These are phyloP conservation scores for Chionomys nivalis DNA, from an alignment of 2,113 vertebrate species.

Conservation along the genomic window DNA sequence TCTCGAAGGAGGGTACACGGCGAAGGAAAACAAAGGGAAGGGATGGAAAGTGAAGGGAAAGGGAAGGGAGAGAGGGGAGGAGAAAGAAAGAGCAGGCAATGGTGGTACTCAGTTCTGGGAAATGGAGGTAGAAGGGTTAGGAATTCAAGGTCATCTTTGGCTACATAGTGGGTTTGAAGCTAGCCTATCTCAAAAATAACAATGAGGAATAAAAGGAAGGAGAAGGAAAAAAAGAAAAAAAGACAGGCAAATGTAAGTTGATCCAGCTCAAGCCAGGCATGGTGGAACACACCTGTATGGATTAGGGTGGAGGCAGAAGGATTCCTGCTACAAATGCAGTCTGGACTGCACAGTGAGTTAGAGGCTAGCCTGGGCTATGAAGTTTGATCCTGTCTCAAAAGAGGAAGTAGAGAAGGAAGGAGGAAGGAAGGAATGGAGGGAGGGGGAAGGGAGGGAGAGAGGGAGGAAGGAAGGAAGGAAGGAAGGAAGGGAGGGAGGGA, in stretches of 20 bases:
- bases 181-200: not conserved
- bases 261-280: not conserved
- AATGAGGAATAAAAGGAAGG: not conserved
- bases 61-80: not conserved
- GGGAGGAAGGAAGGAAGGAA: not conserved
- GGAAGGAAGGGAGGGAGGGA: no score
- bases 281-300: not conserved
- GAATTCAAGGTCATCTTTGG: not conserved
- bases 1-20: not conserved
- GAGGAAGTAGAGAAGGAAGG: not conserved
- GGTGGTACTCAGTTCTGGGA: not conserved
- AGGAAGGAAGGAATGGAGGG: accelerated
- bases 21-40: not conserved
- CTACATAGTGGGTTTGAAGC: not conserved
- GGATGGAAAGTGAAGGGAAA: not conserved
- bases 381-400: not conserved
- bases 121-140: not conserved
- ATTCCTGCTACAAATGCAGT: not conserved
- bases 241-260: not conserved
- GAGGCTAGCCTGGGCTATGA: not conserved
- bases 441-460: accelerated
- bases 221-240: no score
- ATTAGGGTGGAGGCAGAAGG: not conserved
- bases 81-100: not conserved
- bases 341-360: not conserved